Percentiles rank a stretch among this genome's conserved stretches.
These are phyloP conservation scores for Pterostichus madidus DNA, from an alignment of 2,888 invertebrate genomes.

Conservation along the genomic window DNA sequence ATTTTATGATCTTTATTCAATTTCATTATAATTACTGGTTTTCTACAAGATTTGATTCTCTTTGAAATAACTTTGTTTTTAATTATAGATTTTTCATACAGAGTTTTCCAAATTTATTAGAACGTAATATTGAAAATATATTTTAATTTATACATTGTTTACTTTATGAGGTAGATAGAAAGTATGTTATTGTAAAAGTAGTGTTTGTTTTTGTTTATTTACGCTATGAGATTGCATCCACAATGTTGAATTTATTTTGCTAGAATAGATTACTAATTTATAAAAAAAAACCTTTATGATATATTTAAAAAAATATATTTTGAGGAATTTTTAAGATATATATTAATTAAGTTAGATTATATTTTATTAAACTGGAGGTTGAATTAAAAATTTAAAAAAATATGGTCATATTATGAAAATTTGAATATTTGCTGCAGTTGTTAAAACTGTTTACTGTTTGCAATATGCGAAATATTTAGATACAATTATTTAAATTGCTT, in stretches of 20 bases:
- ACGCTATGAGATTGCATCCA: conserved; percentile 41
- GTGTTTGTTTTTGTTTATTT: conserved; percentile 43
- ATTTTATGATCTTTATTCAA: conserved; percentile 37
- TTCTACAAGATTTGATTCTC: conserved; percentile 11
- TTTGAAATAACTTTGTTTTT: conserved; percentile 12
- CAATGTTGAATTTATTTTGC: conserved; percentile 5
- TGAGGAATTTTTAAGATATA: neutral
- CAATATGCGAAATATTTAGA: neutral
- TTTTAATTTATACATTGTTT: conserved; percentile 28
- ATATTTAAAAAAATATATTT: no score
- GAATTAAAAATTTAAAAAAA: no score
- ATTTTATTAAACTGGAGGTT: no score
- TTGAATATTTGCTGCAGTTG: neutral
- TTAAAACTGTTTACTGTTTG: neutral
- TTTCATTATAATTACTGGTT: conserved; percentile 27
- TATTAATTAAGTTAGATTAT: neutral
- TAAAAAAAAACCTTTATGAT: no score
- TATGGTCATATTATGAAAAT: neutral
- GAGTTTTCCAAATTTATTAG: conserved; percentile 20
- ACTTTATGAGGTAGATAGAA: neutral
- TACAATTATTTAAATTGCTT: neutral
- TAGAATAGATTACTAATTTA: neutral
- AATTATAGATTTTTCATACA: neutral
- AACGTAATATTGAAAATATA: conserved; percentile 14
- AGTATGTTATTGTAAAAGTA: conserved; percentile 48